Base-by-base conservation (phyloP, 2,888 invertebrate genomes). In the Masnerella sp. region DNA sequence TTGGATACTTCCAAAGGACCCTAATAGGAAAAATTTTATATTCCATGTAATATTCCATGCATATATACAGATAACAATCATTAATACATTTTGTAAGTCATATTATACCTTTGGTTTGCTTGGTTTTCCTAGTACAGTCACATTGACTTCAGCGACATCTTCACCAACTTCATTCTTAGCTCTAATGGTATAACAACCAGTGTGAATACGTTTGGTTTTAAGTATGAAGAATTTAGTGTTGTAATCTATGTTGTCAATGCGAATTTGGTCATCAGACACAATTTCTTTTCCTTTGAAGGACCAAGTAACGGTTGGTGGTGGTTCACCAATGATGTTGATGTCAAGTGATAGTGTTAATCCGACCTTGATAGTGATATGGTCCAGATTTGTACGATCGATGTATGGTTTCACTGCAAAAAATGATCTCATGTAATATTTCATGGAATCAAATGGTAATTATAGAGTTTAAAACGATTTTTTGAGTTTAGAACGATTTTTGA, bases 81-180 rank as follows among this genome's bases (percentile, higher is more conserved):
- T n/a, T n/a, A n/a, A n/a, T n/a, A n/a, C n/a, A n/a, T n/a, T n/a
- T n/a, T n/a, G n/a, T n/a, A n/a, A n/a, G n/a, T n/a, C n/a, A n/a
- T 22, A 7, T 22, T 22, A 3, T 34, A 85, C 84, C 83, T 94
- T 92, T 0, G 94, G 94, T 77, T 92, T 92, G 12, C 91, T 90
- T 51, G 95, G 95, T 81, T 94, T 94, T 58, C 94, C 93, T 77
- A 97, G 91, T 32, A 98, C 92, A 18, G 94, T 94, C 28, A 99
- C 93, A 80, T 97, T 96, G 30, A 98, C 90, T 79, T 96, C 95
- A 2, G 97, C 97, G 43, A 93, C 91, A 85, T 99, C 98, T 86
- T 95, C 95, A 0, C 98, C 98, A 4, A 95, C 95, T 84, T 95
- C 94, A 86, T 99, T 99, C 86, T 93, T 94, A 15, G 98, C 97